Base-by-base conservation (phyloP, 2,113 vertebrate species). In the Eulemur macaco region DNA sequence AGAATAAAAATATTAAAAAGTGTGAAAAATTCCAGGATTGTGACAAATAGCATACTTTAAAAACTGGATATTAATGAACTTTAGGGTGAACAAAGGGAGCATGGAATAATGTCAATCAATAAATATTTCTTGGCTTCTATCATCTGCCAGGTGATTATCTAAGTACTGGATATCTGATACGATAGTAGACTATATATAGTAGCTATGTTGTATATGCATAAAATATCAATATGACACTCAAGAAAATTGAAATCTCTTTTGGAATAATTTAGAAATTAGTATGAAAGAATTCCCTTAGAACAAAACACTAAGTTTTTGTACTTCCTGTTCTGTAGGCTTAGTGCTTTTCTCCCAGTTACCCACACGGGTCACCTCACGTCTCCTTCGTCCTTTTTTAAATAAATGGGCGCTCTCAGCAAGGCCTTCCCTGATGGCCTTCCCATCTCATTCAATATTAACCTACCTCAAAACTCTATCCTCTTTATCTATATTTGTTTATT, bases 281-380 rank as follows among this genome's bases (percentile, higher is more conserved):
- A 68, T 81, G 21, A 47, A 93, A 83, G 9, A 58, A 45, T 81
- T 60, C 12, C 15, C 21, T n/a, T 73, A 37, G 8, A 47, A 64
- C 25, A 91, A 86, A 63, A 34, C 7, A 47, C 7, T 29, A 52
- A 47, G 39, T 17, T 25, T 92, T 45, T 29, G 8, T 5, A 83
- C 0, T 80, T 83, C 15, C 68, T 25, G 0, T 25, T 95, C 4
- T 50, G 21, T 52, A 5, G 60, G 1, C 18, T 77, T 63, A 68
- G 18, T 21, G 13, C 2, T 69, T 13, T 47, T 94, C 10, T 74
- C 39, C 42, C 20, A 68, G 29, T 39, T 56, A 64, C 1, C 14
- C n/a, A 80, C 4, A 10, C n/a, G 37, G 0, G 3, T 15, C 3
- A 39, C 15, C 45, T 10, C 0, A n/a, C 0, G 0, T 69, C 34